phyloP scores from a whole-genome alignment of 2,797 vertebrate species.

The Chelon auratus region DNA sequence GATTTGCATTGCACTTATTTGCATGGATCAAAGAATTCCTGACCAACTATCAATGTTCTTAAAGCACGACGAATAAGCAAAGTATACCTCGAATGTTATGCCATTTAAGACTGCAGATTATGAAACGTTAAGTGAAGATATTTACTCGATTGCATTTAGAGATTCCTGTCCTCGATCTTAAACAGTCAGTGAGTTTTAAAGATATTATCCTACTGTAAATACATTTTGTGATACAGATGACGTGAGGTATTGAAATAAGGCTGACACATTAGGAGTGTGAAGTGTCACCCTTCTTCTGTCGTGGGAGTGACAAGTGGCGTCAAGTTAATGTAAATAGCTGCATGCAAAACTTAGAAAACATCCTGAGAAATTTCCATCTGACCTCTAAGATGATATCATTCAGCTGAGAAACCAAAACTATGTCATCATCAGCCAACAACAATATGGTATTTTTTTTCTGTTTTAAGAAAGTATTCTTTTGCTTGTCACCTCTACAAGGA shows the following conservation, averaged over 20 bases:
- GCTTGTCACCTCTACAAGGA: background rate
- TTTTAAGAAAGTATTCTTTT: background rate
- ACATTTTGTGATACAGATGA: no score
- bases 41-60: background rate
- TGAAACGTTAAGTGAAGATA: background rate
- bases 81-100: background rate
- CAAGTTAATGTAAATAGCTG: constrained; percentile 12
- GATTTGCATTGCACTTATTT: constrained; percentile 68
- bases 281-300: background rate
- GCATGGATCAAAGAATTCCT: constrained; percentile 32
- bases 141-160: no score
- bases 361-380: constrained; percentile 58
- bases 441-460: background rate
- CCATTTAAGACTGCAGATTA: background rate
- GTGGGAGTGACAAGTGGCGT: background rate
- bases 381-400: constrained; percentile 34
- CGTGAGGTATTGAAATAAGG: no score
- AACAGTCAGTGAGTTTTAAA: no score
- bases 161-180: no score
- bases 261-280: background rate
- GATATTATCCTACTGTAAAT: no score
- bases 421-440: background rate
- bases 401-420: constrained; percentile 1
- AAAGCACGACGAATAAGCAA: background rate
- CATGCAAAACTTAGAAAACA: constrained; percentile 61